phyloP scores from a whole-genome alignment of 2,113 vertebrate species.

The Brachypodius melanocephalos region DNA sequence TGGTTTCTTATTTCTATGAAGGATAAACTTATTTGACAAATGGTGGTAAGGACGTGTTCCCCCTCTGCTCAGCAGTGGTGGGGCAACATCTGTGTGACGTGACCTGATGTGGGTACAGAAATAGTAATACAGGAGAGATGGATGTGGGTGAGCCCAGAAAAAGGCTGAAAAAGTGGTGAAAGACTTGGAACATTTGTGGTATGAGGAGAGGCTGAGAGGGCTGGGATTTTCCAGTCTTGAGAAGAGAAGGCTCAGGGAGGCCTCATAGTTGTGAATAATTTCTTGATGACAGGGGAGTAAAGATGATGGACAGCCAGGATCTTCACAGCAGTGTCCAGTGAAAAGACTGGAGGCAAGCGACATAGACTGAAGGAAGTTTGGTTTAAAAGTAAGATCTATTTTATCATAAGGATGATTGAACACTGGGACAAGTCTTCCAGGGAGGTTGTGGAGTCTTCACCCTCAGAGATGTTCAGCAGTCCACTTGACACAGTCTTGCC shows the following conservation, averaged over 20 bases:
- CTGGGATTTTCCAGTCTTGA: not conserved
- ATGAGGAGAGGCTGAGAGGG: not conserved
- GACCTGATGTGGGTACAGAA: not conserved
- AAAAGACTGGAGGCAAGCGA: not conserved
- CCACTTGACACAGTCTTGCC: accelerated
- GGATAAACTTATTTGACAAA: not conserved
- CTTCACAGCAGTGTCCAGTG: not conserved
- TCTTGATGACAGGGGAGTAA: not conserved
- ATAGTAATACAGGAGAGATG: not conserved
- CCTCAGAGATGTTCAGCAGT: not conserved
- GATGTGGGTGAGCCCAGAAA: not conserved
- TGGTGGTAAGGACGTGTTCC: not conserved
- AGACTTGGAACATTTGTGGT: not conserved
- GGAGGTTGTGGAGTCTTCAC: not conserved
- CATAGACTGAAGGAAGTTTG: not conserved
- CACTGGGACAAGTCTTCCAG: not conserved
- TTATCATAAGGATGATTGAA: not conserved
- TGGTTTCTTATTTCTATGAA: not conserved
- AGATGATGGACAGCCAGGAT: not conserved
- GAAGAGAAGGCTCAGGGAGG: not conserved
- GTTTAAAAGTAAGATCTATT: not conserved
- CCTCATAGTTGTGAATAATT: not conserved
- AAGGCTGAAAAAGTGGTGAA: not conserved
- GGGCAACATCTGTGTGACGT: not conserved
- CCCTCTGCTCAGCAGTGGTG: not conserved